phyloP scores from a whole-genome alignment of 2,888 invertebrate genomes.

The Silvanus unidentatus region DNA sequence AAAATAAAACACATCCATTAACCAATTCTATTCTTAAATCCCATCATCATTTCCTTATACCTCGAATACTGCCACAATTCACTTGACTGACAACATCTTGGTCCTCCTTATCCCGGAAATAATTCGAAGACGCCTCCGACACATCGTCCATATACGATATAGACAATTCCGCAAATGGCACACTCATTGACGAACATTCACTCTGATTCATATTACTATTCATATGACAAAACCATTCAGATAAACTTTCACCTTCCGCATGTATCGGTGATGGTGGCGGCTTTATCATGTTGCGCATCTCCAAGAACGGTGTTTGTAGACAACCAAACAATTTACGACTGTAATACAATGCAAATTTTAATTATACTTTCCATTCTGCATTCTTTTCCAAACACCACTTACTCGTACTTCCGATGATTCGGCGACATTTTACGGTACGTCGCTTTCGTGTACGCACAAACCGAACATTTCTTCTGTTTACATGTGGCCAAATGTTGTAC shows the following conservation, averaged over 20 bases:
- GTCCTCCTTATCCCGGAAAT: constrained; percentile 24
- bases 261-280: constrained; percentile 45
- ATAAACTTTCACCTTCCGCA: constrained; percentile 40
- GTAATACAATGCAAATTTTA: no score
- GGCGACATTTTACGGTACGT: constrained; percentile 51
- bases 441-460: constrained; percentile 54
- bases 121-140: constrained; percentile 38
- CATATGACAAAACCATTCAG: constrained; percentile 44
- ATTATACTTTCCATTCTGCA: no score
- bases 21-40: background rate
- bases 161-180: constrained; percentile 43
- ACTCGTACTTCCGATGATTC: constrained; percentile 45
- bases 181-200: constrained; percentile 44
- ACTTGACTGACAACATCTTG: constrained; percentile 33
- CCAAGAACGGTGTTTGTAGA: constrained; percentile 54
- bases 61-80: constrained; percentile 37
- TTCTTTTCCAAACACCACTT: no score
- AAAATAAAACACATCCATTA: background rate
- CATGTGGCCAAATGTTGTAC: constrained; percentile 51
- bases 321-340: constrained; percentile 55
- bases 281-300: constrained; percentile 53
- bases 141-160: constrained; percentile 45
- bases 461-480: constrained; percentile 53
- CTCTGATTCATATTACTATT: constrained; percentile 30
- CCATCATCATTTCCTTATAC: constrained; percentile 24